Percentiles rank a stretch among this genome's conserved stretches.
phyloP scores from a whole-genome alignment of 2,888 invertebrate species.

The Coleophora deauratella region DNA sequence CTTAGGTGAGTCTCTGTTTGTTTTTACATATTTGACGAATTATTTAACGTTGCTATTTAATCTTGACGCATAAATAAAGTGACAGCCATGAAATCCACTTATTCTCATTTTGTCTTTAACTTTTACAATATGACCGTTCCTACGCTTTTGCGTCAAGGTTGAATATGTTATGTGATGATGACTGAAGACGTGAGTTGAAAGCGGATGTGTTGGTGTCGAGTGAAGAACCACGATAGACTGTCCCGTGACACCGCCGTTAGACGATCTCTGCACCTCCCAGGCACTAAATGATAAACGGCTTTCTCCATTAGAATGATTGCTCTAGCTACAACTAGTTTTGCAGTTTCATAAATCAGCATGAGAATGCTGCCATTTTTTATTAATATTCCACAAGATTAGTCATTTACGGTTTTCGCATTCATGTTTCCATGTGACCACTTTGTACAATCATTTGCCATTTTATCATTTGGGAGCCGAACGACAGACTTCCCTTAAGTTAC shows the following conservation, averaged over 20 bases:
- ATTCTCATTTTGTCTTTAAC: not conserved
- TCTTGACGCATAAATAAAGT: constrained; percentile 22
- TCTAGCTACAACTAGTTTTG: constrained; percentile 42
- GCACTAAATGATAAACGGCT: constrained; percentile 72
- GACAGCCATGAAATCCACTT: constrained; percentile 11
- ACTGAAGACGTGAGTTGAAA: constrained; percentile 3
- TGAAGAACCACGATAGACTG: constrained; percentile 23
- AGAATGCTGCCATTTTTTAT: constrained; percentile 38
- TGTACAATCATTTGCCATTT: constrained; percentile 48
- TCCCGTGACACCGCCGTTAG: constrained; percentile 45
- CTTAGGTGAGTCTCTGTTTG: constrained; percentile 80
- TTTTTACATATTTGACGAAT: constrained; percentile 3
- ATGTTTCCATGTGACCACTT: constrained; percentile 30
- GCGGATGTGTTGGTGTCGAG: constrained; percentile 15
- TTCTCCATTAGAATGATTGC: constrained; percentile 32
- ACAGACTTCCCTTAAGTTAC: constrained; percentile 42
- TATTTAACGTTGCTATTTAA: constrained; percentile 13
- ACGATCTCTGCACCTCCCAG: constrained; percentile 53
- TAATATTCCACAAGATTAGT: constrained; percentile 19
- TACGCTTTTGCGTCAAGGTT: not conserved
- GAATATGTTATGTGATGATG: not conserved
- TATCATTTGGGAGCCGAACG: constrained; percentile 68
- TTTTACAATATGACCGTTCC: too few relatives aligned
- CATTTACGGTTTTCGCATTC: constrained; percentile 28
- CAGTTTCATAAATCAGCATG: constrained; percentile 41